These are phyloP conservation scores for Sylvia borin DNA, from an alignment of 2,797 vertebrate genomes.

Conservation along the genomic window DNA sequence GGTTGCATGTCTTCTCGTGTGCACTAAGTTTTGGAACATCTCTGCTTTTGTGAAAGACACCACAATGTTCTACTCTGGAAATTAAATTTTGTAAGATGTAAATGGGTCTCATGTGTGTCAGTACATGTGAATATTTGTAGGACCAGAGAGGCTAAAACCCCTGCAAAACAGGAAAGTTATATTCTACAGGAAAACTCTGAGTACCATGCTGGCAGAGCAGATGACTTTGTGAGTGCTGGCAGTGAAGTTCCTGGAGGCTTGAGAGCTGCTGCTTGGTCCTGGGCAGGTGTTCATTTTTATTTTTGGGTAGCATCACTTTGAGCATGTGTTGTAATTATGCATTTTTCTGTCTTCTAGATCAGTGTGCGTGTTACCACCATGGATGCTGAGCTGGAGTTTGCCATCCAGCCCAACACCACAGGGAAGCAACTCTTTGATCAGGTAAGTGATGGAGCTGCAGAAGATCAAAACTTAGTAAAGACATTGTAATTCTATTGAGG, in stretches of 20 bases:
- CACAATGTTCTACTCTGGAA: not conserved
- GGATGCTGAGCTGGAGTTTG: constrained; percentile 98
- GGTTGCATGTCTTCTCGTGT: not conserved
- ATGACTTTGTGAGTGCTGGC: not conserved
- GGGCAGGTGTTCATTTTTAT: not conserved
- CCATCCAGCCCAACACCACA: constrained; percentile 95
- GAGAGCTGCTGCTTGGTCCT: not conserved
- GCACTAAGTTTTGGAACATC: not conserved
- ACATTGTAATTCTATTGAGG: not conserved
- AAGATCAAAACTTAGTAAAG: not conserved
- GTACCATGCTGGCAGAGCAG: not conserved
- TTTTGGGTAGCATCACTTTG: not conserved
- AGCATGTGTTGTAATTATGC: not conserved
- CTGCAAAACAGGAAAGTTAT: not conserved
- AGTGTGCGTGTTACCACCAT: constrained; percentile 96
- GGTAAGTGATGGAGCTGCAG: constrained; percentile 71
- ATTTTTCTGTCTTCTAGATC: constrained; percentile 78
- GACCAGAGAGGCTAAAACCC: not conserved
- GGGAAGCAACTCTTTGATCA: constrained; percentile 98
- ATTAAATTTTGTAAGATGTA: not conserved
- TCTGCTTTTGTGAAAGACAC: not conserved
- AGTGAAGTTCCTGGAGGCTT: not conserved
- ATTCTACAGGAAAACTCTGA: not conserved
- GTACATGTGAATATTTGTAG: not conserved
- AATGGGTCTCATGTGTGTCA: not conserved